Base-by-base conservation (phyloP, 35 echinoderm and acorn worm genomes). In the Strongylocentrotus purpuratus region DNA sequence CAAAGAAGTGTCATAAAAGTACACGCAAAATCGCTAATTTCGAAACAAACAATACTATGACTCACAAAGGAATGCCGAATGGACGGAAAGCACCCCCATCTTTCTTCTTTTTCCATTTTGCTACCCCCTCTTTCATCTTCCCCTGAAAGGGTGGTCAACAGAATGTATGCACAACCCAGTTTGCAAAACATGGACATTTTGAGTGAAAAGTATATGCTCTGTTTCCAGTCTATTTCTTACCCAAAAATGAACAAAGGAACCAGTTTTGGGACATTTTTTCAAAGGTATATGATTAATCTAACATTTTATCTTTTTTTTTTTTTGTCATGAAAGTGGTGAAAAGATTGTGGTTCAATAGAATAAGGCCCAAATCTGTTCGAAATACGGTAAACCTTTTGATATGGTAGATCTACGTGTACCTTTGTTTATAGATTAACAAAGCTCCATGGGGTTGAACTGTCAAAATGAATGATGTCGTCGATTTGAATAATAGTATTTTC, bases 91-190 rank as follows among this genome's bases (percentile, higher is more conserved):
- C 50, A 28, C 20, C 28, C 28, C 65, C 20, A 78, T 78, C 25
- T n/a, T 78, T 28, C 1, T 59, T 9, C 11, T 9, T 41, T 41
- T 41, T 12, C 9, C 52, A 59, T 59, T 41, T 55, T 22, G 65
- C 65, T 28, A 78, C 65, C 65, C 65, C 65, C 65, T 65, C 65
- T 78, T 22, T 78, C 65, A 78, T 78, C 35, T 41, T 28, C 28
- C 8, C 20, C 20, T 78, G 65, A 78, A 78, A 78, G 65, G 65
- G 20, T 28, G 18, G 65, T 78, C 65, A 78, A 78, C 28, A 78
- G 25, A 78, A 78, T 78, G 65, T 78, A 78, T 78, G 65, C 65
- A 78, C 65, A 78, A 78, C 65, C 65, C 65, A 78, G 22, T 78
- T 78, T 78, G 65, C 0, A n/a, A 78, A 78, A 78, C 17, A 78